These are phyloP conservation scores for Leptosomus discolor DNA, from an alignment of 2,113 vertebrate species.

Conservation along the genomic window DNA sequence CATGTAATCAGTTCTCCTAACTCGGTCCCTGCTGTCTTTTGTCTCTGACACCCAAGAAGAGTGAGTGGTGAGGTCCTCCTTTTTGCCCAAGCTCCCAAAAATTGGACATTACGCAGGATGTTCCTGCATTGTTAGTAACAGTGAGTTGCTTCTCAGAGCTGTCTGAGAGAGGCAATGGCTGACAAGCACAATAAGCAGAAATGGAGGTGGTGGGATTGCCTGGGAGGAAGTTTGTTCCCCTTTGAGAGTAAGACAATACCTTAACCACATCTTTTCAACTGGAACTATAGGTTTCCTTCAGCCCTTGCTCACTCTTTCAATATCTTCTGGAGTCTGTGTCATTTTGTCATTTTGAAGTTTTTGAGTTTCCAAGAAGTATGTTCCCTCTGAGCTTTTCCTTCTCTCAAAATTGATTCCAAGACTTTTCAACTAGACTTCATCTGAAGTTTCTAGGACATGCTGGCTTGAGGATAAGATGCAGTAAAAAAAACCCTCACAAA, in stretches of 20 bases:
- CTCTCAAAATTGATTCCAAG: constrained; percentile 27
- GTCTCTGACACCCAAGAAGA: neutral
- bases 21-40: neutral
- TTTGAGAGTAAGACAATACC: neutral
- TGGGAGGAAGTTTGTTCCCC: neutral
- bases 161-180: neutral
- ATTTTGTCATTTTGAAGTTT: constrained; percentile 21
- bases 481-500: neutral
- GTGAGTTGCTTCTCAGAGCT: neutral
- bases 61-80: neutral
- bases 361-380: neutral
- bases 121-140: neutral
- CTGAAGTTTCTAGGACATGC: constrained; percentile 33
- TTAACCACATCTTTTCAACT: neutral
- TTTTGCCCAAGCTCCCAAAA: neutral
- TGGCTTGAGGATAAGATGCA: constrained; percentile 12
- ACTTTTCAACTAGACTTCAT: constrained; percentile 20
- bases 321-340: neutral
- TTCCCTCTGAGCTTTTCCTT: neutral
- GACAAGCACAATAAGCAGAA: neutral
- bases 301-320: neutral
- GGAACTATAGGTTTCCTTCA: neutral
- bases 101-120: neutral
- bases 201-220: neutral
- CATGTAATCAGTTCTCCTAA: neutral